These are phyloP conservation scores for Arctopsyche grandis DNA, from an alignment of 1,140 invertebrate genomes.

Conservation along the genomic window DNA sequence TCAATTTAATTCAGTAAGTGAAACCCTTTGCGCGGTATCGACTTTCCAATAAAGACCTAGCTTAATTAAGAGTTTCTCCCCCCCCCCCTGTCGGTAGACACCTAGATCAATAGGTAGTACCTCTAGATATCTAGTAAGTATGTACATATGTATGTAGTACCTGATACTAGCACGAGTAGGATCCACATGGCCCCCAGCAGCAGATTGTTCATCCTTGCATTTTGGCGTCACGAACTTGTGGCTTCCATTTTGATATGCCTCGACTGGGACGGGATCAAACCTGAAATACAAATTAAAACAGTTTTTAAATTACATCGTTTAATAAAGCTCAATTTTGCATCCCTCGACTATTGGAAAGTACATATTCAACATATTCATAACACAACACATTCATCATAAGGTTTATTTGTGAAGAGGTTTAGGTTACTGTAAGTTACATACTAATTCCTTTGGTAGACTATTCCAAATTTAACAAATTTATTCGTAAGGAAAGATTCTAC, in stretches of 20 bases:
- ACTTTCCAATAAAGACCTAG: conserved; percentile 11
- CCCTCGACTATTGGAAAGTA: too few species aligned
- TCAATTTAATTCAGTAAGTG: conserved; percentile 15
- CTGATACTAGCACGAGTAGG: conserved; percentile 52
- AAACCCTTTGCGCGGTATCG: neutral
- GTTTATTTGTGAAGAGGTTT: too few species aligned
- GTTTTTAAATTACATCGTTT: too few species aligned
- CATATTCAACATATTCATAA: too few species aligned
- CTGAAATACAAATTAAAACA: conserved; percentile 43
- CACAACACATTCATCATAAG: too few species aligned
- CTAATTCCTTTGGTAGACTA: too few species aligned
- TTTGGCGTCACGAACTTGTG: conserved; percentile 51
- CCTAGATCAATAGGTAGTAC: neutral
- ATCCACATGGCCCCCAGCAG: conserved; percentile 50
- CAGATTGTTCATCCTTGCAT: conserved; percentile 53
- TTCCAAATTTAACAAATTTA: too few species aligned
- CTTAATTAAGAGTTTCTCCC: neutral
- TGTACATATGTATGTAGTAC: neutral
- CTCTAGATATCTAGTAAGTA: neutral
- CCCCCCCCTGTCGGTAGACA: neutral
- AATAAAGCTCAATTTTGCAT: conserved; percentile 4
- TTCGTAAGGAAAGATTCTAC: too few species aligned
- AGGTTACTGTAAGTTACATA: too few species aligned
- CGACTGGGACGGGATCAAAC: conserved; percentile 36
- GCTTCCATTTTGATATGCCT: conserved; percentile 53